These are phyloP conservation scores for Nymphicus hollandicus DNA, from an alignment of 2,113 vertebrate species.

Conservation along the genomic window DNA sequence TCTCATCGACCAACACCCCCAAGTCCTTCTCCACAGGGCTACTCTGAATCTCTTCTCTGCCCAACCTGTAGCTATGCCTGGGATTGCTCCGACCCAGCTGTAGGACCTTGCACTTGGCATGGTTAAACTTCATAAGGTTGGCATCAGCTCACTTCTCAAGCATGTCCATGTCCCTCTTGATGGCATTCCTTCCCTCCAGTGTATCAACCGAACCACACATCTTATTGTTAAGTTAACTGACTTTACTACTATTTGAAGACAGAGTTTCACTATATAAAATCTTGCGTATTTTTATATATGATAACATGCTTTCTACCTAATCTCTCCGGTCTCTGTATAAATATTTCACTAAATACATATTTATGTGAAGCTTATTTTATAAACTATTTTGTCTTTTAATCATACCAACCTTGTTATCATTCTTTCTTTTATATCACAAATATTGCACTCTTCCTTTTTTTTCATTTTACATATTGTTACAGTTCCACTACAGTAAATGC, in stretches of 20 bases:
- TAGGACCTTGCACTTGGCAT: too few relatives aligned
- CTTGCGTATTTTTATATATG: neutral
- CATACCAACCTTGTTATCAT: neutral
- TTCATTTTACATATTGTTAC: neutral
- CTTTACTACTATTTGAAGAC: neutral
- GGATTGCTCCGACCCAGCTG: too few relatives aligned
- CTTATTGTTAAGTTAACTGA: neutral
- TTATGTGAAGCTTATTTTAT: neutral
- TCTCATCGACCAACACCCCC: too few relatives aligned
- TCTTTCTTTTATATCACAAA: neutral
- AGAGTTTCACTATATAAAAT: neutral
- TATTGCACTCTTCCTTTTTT: rapidly evolving
- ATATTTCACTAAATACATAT: neutral
- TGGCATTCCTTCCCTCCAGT: too few relatives aligned
- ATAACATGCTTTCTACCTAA: neutral
- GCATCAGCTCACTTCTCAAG: too few relatives aligned
- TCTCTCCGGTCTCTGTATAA: neutral
- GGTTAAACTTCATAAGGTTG: too few relatives aligned
- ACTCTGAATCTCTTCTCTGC: too few relatives aligned
- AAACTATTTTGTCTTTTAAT: neutral
- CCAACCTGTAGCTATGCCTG: too few relatives aligned
- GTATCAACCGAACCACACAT: too few relatives aligned
- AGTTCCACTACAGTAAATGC: neutral
- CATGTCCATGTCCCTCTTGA: too few relatives aligned
- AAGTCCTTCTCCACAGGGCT: too few relatives aligned